A percentile compares a stretch with the other conserved stretches of the same genome.
Conservation (phyloP, 2,888 invertebrate species). For the Ochropacha duplaris region DNA sequence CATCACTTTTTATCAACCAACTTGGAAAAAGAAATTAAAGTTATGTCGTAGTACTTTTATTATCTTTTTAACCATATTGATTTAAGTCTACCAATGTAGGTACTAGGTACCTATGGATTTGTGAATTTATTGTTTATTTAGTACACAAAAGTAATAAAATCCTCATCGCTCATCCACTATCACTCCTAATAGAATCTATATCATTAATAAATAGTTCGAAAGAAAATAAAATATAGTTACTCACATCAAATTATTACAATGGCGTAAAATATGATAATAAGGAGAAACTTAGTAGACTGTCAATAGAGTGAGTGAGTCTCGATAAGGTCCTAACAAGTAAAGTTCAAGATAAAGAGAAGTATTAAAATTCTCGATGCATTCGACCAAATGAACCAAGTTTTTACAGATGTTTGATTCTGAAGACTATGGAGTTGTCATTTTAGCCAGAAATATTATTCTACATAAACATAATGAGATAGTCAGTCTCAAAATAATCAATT, state of each 20-base stretch:
- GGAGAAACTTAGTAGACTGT: conserved; percentile 31
- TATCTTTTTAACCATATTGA: background rate
- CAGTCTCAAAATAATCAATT: too few relatives aligned
- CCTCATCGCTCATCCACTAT: too few relatives aligned
- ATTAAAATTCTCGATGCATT: conserved; percentile 81
- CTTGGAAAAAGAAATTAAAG: conserved; percentile 18
- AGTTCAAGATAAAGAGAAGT: conserved; percentile 72
- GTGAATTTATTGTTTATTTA: too few relatives aligned
- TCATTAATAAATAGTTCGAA: background rate
- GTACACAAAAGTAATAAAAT: too few relatives aligned
- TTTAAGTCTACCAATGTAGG: too few relatives aligned
- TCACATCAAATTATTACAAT: background rate
- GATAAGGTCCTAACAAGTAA: conserved; percentile 68
- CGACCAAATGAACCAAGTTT: conserved; percentile 80
- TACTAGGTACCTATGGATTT: too few relatives aligned
- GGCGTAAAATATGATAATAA: background rate
- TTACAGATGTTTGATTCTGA: conserved; percentile 57
- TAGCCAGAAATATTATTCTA: conserved; percentile 9
- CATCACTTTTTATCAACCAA: conserved; percentile 14
- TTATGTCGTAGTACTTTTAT: conserved; percentile 2
- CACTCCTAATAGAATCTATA: background rate
- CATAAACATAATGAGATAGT: background rate
- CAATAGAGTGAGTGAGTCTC: conserved; percentile 34
- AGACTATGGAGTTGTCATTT: conserved; percentile 35
- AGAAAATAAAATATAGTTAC: background rate